A percentile compares a stretch with the other conserved stretches of the same genome.
phyloP scores from a whole-genome alignment of 1,140 invertebrate genomes.

The Diorhabda carinulata region DNA sequence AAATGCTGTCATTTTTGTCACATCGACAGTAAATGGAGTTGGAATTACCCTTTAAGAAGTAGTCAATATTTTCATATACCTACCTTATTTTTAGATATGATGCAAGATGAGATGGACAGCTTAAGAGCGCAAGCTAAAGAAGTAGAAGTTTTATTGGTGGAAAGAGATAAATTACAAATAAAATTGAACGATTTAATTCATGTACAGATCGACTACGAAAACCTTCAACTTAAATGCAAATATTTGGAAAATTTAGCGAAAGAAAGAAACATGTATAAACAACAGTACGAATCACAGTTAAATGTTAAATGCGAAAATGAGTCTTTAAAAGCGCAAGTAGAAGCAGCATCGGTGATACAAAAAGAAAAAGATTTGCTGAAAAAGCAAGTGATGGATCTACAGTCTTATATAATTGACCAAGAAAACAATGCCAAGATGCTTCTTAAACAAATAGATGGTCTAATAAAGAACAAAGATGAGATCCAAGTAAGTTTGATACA shows the following conservation, averaged over 20 bases:
- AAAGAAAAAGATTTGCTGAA: constrained; percentile 32
- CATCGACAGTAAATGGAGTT: no score
- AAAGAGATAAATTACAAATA: constrained; percentile 38
- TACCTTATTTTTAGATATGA: constrained; percentile 16
- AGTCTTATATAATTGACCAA: constrained; percentile 41
- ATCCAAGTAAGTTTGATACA: constrained; percentile 31
- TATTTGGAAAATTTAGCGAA: constrained; percentile 33
- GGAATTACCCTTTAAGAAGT: background rate
- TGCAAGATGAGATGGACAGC: constrained; percentile 35
- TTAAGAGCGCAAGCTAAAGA: constrained; percentile 33
- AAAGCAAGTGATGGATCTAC: constrained; percentile 35
- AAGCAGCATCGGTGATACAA: constrained; percentile 23
- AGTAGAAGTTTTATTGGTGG: constrained; percentile 36
- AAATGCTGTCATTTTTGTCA: no score
- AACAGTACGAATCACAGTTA: constrained; percentile 34
- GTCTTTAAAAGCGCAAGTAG: constrained; percentile 4
- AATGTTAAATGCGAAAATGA: constrained; percentile 32
- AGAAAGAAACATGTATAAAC: constrained; percentile 40
- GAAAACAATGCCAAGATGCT: constrained; percentile 42
- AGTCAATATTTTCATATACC: background rate
- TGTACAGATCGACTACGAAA: constrained; percentile 31
- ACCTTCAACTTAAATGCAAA: constrained; percentile 34
- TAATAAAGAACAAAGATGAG: constrained; percentile 31
- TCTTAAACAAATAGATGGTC: constrained; percentile 34
- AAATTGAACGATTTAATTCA: constrained; percentile 36